Evolutionary conservation across 2,113 vertebrate species (phyloP), one percentile per base, ranked within the genome.

Genomic region (Cygnus atratus): DNA sequence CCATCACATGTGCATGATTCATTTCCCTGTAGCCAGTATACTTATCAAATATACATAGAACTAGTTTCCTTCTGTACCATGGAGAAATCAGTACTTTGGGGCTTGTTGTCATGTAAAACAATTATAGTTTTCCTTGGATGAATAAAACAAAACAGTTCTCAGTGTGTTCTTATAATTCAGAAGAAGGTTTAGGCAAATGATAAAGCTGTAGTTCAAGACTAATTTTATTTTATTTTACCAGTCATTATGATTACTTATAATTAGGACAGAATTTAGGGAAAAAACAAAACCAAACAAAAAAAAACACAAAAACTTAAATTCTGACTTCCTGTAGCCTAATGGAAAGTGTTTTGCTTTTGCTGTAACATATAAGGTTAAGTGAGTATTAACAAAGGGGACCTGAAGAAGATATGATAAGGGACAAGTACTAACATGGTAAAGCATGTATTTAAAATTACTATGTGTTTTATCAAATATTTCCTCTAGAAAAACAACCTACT

Each of bases 231-330:
- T 92, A 86, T 92, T 96, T 75, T 57, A 61, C 83, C 12, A 4
- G 52, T 68, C 88, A 93, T 97, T 96, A 96, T 68, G 79, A 72
- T 95, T 94, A 90, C 95, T 96, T 98, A 94, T 95, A 95, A 90
- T 92, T 92, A 94, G 77, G 77, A 81, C 43, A 96, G 97, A 93
- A 96, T 94, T 96, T 91, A 78, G 82, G 78, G 85, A 90, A 93
- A 65, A 91, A 48, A 48, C 15, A 16, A 43, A 39, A 39, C 39
- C 39, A 39, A 39, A 39, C 39, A 39, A 89, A 93, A 67, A 91
- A 96, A 97, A 97, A 55, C 39, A 68, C 39, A 39, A 39, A 39
- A 93, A 61, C 97, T 95, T 97, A 96, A 96, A 98, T 94, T 96
- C 80, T 88, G 95, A 78, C 84, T 97, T 95, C 80, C 80, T 71